Base-by-base conservation (phyloP, 2,888 invertebrate genomes). In the Tridacna crocea region DNA sequence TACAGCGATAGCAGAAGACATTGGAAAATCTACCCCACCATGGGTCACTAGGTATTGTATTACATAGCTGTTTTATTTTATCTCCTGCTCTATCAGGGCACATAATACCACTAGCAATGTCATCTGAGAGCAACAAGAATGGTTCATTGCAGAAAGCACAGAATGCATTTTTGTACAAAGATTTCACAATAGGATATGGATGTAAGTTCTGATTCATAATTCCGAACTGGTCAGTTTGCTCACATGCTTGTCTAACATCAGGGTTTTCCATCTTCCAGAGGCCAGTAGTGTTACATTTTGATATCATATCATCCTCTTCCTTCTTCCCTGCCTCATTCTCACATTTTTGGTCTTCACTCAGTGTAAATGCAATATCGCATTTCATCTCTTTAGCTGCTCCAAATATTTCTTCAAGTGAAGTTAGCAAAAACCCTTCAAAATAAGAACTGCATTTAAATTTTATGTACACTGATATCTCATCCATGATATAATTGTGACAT, bases 281-380 rank as follows among this genome's bases (percentile, higher is more conserved):
- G 11, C 58, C 58, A 15, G 72, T 72, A 4, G 58, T 27, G 27
- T 72, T 72, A 58, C 72, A 72, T 27, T 51, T 72, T n/a, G 55
- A 19, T n/a, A 72, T n/a, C 46, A 66, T 19, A 4, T n/a, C 46
- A n/a, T n/a, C n/a, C 8, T 26, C 24, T 26, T 26, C 26, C n/a
- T 19, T 66, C 66, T 0, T n/a, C 19, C 19, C 55, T 17, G 11
- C 46, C 13, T 36, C n/a, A 46, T 66, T 46, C 12, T 46, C 27
- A 46, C 66, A 66, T 1, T 46, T 15, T 17, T 66, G 27, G 11
- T 66, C 66, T 17, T 66, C 66, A 46, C n/a, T 13, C n/a, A 66
- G n/a, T n/a, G 66, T 66, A n/a, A 46, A 66, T 11, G 46, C 36
- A 46, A 66, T 66, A 19, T 46, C 11, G 36, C 66, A 66, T 1